Evolutionary conservation across 2,797 vertebrate species (phyloP), one percentile per base, ranked within the genome.

Genomic region (Enoplosus armatus): DNA sequence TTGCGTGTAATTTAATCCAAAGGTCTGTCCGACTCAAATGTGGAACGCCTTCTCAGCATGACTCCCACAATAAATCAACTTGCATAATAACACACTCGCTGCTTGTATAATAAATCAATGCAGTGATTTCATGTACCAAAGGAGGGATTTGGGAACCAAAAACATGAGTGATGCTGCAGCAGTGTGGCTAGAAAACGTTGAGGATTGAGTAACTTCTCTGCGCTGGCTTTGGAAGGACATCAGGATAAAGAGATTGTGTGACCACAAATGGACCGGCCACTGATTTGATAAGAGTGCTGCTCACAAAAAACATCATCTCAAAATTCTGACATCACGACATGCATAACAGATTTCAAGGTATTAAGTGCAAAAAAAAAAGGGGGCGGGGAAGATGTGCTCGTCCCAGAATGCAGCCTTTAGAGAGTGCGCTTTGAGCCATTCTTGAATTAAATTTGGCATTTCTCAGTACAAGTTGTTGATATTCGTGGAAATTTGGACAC

Each of bases 111-210:
- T 67, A 37, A 71, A 75, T 4, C 29, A 31, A 27, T 4, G n/a
- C 18, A 61, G 47, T 66, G 15, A 74, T 79, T 83, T 79, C 18
- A 41, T 63, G 26, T 16, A 31, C 60, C 67, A 77, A 61, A 66
- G 69, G 59, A 68, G 50, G 74, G 86, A 91, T 93, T 88, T 88
- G 47, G 56, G 61, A 50, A 58, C n/a, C 41, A 53, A 73, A 87
- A 77, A 56, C 58, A 76, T 72, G 29, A 65, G 29, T 1, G 55
- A 51, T 54, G 51, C 69, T 60, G 60, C 55, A 35, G n/a, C 14
- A 7, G 66, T 72, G 64, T 24, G 11, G 37, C 47, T 54, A 41
- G 37, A 72, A 55, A n/a, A 75, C 60, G 64, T 53, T 35, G 26
- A 79, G 65, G 65, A 72, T 62, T 84, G 73, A 80, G 43, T 33